Percentiles rank a stretch among this genome's conserved stretches.
These are phyloP conservation scores for Cephus runcator DNA, from an alignment of 2,888 invertebrate genomes.

Conservation along the genomic window DNA sequence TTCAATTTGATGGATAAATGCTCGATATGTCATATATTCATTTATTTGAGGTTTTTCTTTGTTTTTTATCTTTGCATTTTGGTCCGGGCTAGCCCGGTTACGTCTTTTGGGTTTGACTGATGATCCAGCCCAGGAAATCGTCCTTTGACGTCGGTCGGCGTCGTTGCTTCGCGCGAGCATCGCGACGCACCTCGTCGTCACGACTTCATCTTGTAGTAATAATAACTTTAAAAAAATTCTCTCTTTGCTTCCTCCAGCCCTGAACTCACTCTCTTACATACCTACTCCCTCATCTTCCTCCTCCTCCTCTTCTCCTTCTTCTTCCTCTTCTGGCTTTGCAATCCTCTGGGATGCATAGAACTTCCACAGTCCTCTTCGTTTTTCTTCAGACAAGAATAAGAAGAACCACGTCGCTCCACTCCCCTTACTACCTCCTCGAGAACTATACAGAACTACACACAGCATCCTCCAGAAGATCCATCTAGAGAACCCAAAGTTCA, in stretches of 20 bases:
- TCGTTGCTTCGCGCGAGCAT: no score
- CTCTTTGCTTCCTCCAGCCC: background rate
- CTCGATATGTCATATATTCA: no score
- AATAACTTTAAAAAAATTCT: background rate
- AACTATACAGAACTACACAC: background rate
- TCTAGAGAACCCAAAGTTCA: background rate
- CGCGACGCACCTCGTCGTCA: no score
- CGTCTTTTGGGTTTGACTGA: no score
- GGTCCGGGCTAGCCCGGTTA: no score
- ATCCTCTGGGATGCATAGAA: background rate
- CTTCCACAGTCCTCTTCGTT: background rate
- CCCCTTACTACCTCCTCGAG: background rate
- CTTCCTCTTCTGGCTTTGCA: background rate
- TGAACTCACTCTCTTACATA: background rate
- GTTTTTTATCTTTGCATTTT: no score
- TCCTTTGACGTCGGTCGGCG: no score
- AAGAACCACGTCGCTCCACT: background rate
- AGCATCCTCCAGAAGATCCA: background rate
- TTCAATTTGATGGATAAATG: no score
- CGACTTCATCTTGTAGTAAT: background rate
- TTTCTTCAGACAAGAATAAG: background rate
- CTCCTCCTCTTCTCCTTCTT: no score
- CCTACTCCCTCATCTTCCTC: no score
- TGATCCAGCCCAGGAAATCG: no score
- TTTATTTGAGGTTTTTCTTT: no score